phyloP scores from a whole-genome alignment of 2,888 invertebrate species.

The Tigriopus californicus region DNA sequence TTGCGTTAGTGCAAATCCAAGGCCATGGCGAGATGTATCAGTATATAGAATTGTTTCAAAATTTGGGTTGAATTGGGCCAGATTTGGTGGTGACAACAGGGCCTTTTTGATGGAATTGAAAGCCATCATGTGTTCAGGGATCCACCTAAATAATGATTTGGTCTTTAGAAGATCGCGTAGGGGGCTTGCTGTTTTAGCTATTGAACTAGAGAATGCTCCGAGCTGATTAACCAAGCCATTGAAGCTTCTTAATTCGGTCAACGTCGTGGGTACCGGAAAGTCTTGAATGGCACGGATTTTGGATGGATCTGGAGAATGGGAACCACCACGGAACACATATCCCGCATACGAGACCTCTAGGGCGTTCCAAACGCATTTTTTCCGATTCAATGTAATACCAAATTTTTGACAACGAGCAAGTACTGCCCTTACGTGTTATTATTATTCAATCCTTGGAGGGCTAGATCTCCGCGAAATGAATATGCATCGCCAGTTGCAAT shows the following conservation, averaged over 20 bases:
- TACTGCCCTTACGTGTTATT: too few species aligned
- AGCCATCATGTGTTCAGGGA: background rate
- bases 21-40: background rate
- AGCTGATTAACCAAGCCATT: conserved; percentile 14
- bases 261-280: conserved; percentile 11
- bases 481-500: conserved; percentile 10
- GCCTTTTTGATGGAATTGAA: conserved; percentile 10
- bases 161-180: conserved; percentile 2
- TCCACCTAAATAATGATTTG: conserved; percentile 4
- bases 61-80: conserved; percentile 3
- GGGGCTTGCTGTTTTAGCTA: conserved; percentile 6
- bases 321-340: background rate
- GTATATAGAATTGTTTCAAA: conserved; percentile 1
- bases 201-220: background rate
- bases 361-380: background rate
- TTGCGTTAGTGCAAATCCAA: conserved; percentile 10
- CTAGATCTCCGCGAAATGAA: conserved; percentile 9
- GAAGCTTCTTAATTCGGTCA: conserved; percentile 15
- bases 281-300: conserved; percentile 13
- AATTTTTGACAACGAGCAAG: background rate
- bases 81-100: background rate
- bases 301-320: background rate
- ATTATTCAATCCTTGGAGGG: conserved; percentile 10
- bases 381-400: background rate
- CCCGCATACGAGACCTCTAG: background rate